Conservation (phyloP, 2,797 vertebrate genomes). For the Nannoperca obscura region DNA sequence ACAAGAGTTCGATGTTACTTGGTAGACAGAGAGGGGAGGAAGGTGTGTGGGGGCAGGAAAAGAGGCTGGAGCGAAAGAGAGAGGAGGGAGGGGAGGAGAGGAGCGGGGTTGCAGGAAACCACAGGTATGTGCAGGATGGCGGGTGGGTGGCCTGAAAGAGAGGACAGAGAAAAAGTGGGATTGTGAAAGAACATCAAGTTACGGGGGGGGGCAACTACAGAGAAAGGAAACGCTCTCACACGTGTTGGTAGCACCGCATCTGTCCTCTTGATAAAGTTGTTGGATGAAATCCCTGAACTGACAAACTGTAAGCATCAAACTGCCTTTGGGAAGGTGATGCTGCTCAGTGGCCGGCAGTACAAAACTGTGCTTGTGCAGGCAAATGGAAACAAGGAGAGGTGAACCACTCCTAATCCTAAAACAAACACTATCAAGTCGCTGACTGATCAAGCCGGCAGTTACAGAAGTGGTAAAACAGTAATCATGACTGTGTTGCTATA, state of each 20-base stretch:
- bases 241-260: conserved; percentile 17
- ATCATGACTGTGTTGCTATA: conserved; percentile 41
- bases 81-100: conserved; percentile 50
- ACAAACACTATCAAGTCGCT: conserved; percentile 55
- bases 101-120: conserved; percentile 81
- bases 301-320: conserved; percentile 33
- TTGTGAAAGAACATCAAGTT: conserved; percentile 55
- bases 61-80: conserved; percentile 54
- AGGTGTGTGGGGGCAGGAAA: conserved; percentile 23
- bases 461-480: conserved; percentile 58
- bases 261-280: conserved; percentile 32
- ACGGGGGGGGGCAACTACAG: background rate
- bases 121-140: conserved; percentile 85
- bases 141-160: conserved; percentile 76
- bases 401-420: conserved; percentile 66
- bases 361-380: conserved; percentile 57
- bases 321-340: conserved; percentile 37
- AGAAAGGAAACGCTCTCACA: conserved; percentile 43
- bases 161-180: conserved; percentile 57
- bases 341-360: conserved; percentile 30
- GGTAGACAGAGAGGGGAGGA: conserved; percentile 40
- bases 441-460: conserved; percentile 49
- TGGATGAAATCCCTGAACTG: conserved; percentile 25
- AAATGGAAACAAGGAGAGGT: conserved; percentile 63
- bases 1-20: conserved; percentile 40